Percentiles rank a stretch among this genome's conserved stretches.
Conservation (phyloP, 1,140 invertebrate species). For the Limonius californicus region DNA sequence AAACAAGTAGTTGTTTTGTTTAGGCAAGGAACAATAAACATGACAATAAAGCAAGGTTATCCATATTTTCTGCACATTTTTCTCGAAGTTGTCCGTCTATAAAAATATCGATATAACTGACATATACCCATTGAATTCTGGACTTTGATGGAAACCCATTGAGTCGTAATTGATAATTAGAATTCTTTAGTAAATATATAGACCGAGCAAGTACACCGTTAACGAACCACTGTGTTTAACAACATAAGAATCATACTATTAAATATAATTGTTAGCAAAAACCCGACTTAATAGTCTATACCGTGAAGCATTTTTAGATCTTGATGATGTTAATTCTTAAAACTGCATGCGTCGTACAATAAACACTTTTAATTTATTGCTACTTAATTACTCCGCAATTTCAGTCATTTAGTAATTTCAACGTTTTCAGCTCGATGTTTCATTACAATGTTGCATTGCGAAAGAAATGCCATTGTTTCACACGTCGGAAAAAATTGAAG, state of each 20-base stretch:
- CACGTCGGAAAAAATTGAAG: too few species aligned
- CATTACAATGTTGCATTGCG: too few species aligned
- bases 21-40: slow-evolving; percentile 31
- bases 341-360: slow-evolving; percentile 8
- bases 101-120: slow-evolving; percentile 28
- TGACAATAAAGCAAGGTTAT: slow-evolving; percentile 32
- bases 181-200: slow-evolving; percentile 21
- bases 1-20: slow-evolving; percentile 31
- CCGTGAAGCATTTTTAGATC: slow-evolving; percentile 12
- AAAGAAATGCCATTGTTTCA: too few species aligned
- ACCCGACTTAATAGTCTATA: slow-evolving; percentile 10
- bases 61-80: slow-evolving; percentile 30
- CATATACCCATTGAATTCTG: slow-evolving; percentile 26
- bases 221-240: slow-evolving; percentile 9
- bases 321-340: slow-evolving; percentile 12
- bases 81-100: slow-evolving; percentile 18
- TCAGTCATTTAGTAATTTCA: neutral
- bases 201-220: neutral
- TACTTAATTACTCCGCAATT: neutral
- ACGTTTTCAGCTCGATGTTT: too few species aligned
- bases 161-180: slow-evolving; percentile 32
- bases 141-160: slow-evolving; percentile 24
- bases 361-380: slow-evolving; percentile 8
- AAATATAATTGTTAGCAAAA: slow-evolving; percentile 24
- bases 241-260: slow-evolving; percentile 13